Conservation (phyloP, 92 coral and sea anemone species). For the Palythoa grandiflora region DNA sequence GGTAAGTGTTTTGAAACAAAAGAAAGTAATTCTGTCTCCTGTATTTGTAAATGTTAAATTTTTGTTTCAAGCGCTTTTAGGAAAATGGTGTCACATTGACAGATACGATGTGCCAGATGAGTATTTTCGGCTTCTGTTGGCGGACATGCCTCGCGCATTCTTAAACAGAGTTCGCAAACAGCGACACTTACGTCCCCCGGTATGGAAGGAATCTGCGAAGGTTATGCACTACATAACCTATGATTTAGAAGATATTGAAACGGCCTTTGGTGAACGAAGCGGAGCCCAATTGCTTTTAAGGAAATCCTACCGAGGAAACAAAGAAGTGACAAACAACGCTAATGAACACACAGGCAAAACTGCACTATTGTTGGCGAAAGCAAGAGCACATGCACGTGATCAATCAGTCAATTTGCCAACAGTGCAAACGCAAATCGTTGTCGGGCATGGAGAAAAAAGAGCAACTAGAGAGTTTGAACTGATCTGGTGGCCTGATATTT, state of each 20-base stretch:
- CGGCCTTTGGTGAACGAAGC: constrained; percentile 40
- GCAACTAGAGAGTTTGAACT: constrained; percentile 48
- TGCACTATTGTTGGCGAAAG: constrained; percentile 49
- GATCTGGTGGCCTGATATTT: constrained; percentile 46
- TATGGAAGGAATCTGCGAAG: constrained; percentile 33
- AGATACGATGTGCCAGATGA: constrained; percentile 10
- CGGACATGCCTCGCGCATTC: constrained; percentile 1
- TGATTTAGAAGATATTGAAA: constrained; percentile 17
- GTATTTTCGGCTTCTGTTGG: neutral
- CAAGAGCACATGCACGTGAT: constrained; percentile 7
- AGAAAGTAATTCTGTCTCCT: neutral
- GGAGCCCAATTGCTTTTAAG: neutral
- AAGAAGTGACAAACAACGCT: constrained; percentile 21
- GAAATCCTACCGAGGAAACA: constrained; percentile 35
- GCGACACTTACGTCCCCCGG: constrained; percentile 46
- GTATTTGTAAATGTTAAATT: neutral
- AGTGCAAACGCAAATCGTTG: constrained; percentile 23
- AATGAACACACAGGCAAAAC: constrained; percentile 16
- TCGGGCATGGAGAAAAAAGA: constrained; percentile 43
- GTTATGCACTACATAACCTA: constrained; percentile 26
- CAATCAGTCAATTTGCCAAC: constrained; percentile 4
- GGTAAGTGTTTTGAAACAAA: constrained; percentile 23
- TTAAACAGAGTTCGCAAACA: constrained; percentile 12
- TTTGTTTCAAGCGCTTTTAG: neutral
- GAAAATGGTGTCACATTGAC: constrained; percentile 6